Evolutionary conservation across 2,113 vertebrate species (phyloP).

Genomic region (Onychostruthus taczanowskii): DNA sequence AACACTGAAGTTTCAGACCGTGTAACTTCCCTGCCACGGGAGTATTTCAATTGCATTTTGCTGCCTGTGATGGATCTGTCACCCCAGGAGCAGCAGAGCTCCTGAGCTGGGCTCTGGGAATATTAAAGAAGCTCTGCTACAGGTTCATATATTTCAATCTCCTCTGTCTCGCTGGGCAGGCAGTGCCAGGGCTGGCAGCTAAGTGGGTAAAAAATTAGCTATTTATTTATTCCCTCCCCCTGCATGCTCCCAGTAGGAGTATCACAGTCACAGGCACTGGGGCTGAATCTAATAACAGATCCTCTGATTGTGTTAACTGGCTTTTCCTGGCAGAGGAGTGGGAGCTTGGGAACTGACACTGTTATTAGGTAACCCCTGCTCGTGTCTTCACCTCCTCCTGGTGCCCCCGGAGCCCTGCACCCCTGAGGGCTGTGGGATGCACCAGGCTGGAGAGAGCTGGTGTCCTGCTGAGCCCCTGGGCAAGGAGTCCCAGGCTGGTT

Average conservation of each 20-base stretch:
- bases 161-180: background rate
- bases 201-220: constrained; percentile 41
- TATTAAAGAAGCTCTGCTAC: constrained; percentile 5
- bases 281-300: background rate
- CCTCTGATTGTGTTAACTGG: background rate
- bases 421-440: rapidly evolving
- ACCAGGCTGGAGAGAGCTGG: background rate
- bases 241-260: background rate
- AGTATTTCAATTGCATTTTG: constrained; percentile 32
- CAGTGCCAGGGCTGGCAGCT: constrained; percentile 10
- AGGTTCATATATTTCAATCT: constrained; percentile 62
- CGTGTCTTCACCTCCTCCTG: rapidly evolving
- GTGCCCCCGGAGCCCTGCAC: rapidly evolving
- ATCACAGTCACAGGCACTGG: background rate
- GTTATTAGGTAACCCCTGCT: background rate
- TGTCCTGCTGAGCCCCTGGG: background rate
- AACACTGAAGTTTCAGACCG: background rate
- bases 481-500: rapidly evolving
- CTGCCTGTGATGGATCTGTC: background rate
- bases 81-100: background rate
- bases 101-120: background rate
- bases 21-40: background rate
- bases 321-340: background rate
- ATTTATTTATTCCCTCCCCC: background rate
- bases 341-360: background rate